Percentiles rank a stretch among this genome's conserved stretches.
Conservation (phyloP, 2,797 vertebrate species). For the Florisuga fusca region DNA sequence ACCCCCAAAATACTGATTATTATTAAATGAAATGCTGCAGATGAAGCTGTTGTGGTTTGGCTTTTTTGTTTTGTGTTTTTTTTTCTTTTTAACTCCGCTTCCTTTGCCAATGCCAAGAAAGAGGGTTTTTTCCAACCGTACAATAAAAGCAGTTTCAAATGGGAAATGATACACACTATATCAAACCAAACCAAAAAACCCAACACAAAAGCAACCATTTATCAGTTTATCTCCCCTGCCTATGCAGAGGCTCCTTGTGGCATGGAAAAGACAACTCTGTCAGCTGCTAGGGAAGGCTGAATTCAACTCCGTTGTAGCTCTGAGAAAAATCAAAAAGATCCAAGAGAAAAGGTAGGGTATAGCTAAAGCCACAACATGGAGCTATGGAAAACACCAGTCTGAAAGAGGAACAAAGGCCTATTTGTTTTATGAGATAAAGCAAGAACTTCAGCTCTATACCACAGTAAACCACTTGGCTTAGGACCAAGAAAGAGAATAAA, state of each 20-base stretch:
- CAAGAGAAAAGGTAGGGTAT: not conserved
- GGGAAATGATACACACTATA: constrained; percentile 41
- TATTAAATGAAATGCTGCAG: constrained; percentile 30
- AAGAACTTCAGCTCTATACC: not conserved
- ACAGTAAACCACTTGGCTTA: not conserved
- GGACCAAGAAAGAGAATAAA: not conserved
- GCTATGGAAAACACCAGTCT: not conserved
- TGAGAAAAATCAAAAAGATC: not conserved
- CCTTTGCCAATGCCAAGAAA: constrained; percentile 41
- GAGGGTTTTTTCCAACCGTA: constrained; percentile 48
- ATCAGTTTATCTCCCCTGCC: not conserved
- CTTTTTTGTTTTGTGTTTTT: not conserved
- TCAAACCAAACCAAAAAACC: constrained; percentile 3
- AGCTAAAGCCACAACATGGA: not conserved
- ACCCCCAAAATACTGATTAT: constrained; percentile 50
- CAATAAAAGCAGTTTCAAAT: constrained; percentile 28
- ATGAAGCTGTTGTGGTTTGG: not conserved
- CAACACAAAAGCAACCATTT: constrained; percentile 14
- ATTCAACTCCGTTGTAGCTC: not conserved
- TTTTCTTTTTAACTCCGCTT: constrained; percentile 44
- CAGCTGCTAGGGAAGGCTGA: not conserved
- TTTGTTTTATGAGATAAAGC: constrained; percentile 36
- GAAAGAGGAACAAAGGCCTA: not conserved
- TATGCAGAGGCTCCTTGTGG: not conserved
- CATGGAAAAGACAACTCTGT: not conserved